Percentiles rank a stretch among this genome's conserved stretches.
phyloP scores from a whole-genome alignment of 2,797 vertebrate genomes.

The Artibeus lituratus region DNA sequence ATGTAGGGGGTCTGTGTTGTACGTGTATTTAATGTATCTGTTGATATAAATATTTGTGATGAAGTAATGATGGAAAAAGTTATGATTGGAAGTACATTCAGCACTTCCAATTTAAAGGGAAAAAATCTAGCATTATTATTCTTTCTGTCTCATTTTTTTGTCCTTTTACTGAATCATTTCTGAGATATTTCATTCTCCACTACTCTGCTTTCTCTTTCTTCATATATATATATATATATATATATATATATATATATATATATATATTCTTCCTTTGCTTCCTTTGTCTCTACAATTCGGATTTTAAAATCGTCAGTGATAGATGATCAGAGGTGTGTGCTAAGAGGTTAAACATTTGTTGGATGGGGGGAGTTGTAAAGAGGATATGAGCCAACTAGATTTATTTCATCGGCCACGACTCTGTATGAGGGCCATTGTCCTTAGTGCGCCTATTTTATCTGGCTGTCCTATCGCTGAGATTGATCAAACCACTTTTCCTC shows the following conservation, averaged over 20 bases:
- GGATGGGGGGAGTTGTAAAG: background rate
- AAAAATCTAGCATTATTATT: background rate
- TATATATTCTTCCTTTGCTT: background rate
- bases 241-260: background rate
- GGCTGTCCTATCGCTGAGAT: background rate
- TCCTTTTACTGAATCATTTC: background rate
- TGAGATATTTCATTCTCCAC: background rate
- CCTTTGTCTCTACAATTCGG: background rate
- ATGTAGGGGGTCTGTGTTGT: background rate
- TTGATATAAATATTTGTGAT: background rate
- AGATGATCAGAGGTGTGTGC: background rate
- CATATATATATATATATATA: background rate
- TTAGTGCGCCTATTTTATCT: background rate
- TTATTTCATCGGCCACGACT: background rate
- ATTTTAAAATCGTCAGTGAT: background rate
- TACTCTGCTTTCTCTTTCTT: background rate
- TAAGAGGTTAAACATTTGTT: background rate
- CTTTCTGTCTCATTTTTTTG: background rate
- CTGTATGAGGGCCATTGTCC: background rate
- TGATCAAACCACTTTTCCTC: background rate
- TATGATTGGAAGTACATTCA: background rate
- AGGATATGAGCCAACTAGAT: background rate
- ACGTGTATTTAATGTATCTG: background rate
- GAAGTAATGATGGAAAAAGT: background rate
- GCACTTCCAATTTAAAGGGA: background rate